Percentiles rank a stretch among this genome's conserved stretches.
These are phyloP conservation scores for Dicranocentrus wangi DNA, from an alignment of 2,888 invertebrate species.

Conservation along the genomic window DNA sequence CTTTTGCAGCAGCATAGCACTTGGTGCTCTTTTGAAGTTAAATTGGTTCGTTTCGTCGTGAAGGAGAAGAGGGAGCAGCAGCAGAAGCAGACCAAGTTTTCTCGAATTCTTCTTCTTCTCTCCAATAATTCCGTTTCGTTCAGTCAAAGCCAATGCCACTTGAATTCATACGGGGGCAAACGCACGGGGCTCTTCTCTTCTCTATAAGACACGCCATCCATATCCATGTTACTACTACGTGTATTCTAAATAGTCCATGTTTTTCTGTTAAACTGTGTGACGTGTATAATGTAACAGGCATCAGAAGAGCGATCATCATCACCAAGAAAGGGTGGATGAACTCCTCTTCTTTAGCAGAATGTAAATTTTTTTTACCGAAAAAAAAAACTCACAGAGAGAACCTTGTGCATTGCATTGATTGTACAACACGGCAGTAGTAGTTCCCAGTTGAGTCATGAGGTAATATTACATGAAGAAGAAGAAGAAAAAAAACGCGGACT, in stretches of 20 bases:
- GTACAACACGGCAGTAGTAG: too few species aligned
- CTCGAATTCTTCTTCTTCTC: conserved; percentile 25
- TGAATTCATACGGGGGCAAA: neutral
- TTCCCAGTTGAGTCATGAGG: conserved; percentile 18
- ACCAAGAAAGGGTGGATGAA: conserved; percentile 51
- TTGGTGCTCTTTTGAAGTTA: too few species aligned
- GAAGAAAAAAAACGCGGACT: neutral
- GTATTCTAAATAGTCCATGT: neutral
- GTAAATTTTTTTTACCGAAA: conserved; percentile 18
- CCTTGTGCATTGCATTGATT: conserved; percentile 11
- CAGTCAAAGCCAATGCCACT: conserved; percentile 42
- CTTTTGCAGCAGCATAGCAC: neutral
- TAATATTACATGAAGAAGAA: conserved; percentile 4
- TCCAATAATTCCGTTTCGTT: neutral
- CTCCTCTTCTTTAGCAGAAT: conserved; percentile 32
- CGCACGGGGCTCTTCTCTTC: neutral
- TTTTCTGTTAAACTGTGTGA: conserved; percentile 21
- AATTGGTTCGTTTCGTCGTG: too few species aligned
- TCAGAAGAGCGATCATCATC: conserved; percentile 31
- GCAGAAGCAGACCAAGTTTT: neutral
- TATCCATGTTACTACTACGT: neutral
- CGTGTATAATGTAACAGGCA: conserved; percentile 20
- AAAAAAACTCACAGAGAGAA: conserved; percentile 21
- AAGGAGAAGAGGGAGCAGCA: neutral
- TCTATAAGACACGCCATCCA: neutral